phyloP scores from a whole-genome alignment of 2,113 vertebrate species.

The Larimichthys polyactis region DNA sequence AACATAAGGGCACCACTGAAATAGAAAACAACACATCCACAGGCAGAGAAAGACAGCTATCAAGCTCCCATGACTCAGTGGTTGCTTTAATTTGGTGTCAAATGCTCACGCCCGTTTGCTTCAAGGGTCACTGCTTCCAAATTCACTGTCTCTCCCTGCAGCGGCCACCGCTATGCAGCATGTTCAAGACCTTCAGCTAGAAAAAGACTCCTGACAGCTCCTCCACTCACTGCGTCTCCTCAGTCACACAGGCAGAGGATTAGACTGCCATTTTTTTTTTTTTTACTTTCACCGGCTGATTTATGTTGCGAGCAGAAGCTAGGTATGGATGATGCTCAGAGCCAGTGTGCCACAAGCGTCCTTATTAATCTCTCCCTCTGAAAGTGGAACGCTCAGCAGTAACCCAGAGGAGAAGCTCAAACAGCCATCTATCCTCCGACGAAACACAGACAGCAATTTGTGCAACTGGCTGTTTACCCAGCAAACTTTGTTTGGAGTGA shows the following conservation, averaged over 20 bases:
- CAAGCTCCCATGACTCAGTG: constrained; percentile 24
- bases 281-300: constrained; percentile 59
- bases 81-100: constrained; percentile 49
- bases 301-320: constrained; percentile 58
- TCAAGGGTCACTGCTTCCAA: constrained; percentile 57
- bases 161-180: neutral
- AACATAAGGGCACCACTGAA: neutral
- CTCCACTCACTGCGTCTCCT: constrained; percentile 49
- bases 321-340: constrained; percentile 61
- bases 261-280: constrained; percentile 32
- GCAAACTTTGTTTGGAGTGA: constrained; percentile 56
- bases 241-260: constrained; percentile 64
- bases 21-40: neutral
- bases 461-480: constrained; percentile 54
- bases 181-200: constrained; percentile 44
- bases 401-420: constrained; percentile 73
- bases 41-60: constrained; percentile 10
- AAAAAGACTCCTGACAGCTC: constrained; percentile 56
- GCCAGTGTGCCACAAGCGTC: constrained; percentile 52
- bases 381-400: constrained; percentile 75
- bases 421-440: constrained; percentile 70
- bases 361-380: constrained; percentile 71
- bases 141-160: constrained; percentile 24
- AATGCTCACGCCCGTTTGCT: constrained; percentile 29
- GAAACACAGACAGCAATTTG: constrained; percentile 69